Base-by-base conservation (phyloP, 2,888 invertebrate species). In the Clistopyga incitator region DNA sequence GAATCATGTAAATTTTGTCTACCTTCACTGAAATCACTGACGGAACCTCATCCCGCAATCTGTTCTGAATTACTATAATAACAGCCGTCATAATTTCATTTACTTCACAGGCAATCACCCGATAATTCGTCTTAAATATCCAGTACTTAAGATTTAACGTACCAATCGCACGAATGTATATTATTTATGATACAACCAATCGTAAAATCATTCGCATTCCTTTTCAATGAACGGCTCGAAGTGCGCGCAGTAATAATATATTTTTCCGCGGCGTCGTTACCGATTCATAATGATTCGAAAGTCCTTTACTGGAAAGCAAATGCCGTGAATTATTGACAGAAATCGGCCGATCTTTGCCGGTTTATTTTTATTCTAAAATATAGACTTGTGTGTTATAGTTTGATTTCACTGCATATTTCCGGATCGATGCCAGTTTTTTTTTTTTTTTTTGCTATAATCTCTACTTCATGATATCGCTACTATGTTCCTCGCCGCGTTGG, bases 131-230 rank as follows among this genome's bases (percentile, higher is more conserved):
- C 25, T 54, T 76, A 65, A 76, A 52, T 54, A 38, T 65, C 75
- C 38, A 76, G 65, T 76, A 76, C 34, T 45, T 42, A 54, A 20
- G 20, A 65, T 65, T 76, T 54, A 76, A 76, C 54, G 65, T 23
- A 38, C 64, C 65, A 38, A 52, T 75, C 64, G 50, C 42, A 52
- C 42, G 64, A 38, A 42, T n/a, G 47, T 54, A 52, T 65, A 76
- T 76, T 65, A 65, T 76, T 76, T 65, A 54, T 54, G 50, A 34
- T 52, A 52, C 52, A 50, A 52, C 29, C 64, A 65, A 65, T 23
- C 38, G 65, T 54, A 10, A 76, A 76, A 76, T 65, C 42, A 25
- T 29, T 65, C 18, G 52, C 65, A 52, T 76, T 65, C 52, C 75
- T 47, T 15, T 20, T 42, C 42, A 74, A 50, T 61, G 18, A 20